phyloP scores from a whole-genome alignment of 1,140 invertebrate genomes.

The Drosophila oshimai region DNA sequence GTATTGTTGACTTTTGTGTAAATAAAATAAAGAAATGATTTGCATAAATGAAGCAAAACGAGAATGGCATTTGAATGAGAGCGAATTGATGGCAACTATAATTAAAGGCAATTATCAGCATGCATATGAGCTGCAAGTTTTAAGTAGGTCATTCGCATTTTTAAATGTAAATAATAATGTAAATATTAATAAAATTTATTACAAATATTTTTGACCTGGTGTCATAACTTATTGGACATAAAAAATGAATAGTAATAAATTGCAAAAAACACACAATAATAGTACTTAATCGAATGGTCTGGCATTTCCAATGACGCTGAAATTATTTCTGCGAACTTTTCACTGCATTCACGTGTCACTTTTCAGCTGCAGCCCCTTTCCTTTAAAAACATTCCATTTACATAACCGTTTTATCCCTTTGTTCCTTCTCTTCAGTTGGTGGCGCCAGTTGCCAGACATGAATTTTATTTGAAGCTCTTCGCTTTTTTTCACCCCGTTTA shows the following conservation, averaged over 20 bases:
- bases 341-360: slow-evolving; percentile 18
- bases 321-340: slow-evolving; percentile 16
- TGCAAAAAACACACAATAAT: slow-evolving; percentile 1
- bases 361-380: slow-evolving; percentile 1
- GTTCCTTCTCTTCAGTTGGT: neutral
- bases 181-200: no score
- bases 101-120: neutral
- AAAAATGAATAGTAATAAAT: neutral
- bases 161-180: neutral
- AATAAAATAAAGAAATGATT: slow-evolving; percentile 42
- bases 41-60: slow-evolving; percentile 28
- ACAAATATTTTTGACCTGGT: no score
- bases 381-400: slow-evolving; percentile 64
- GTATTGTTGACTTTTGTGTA: slow-evolving; percentile 38
- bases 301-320: neutral
- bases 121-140: neutral
- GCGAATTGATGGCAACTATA: neutral
- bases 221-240: neutral
- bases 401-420: slow-evolving; percentile 4
- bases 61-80: slow-evolving; percentile 43
- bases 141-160: neutral
- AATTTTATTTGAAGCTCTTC: slow-evolving; percentile 31
- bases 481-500: slow-evolving; percentile 24
- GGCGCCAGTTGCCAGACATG: slow-evolving; percentile 26
- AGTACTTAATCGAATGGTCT: neutral